Evolutionary conservation across 1,140 invertebrate species (phyloP).

Genomic region (Andrena cerasifolii): DNA sequence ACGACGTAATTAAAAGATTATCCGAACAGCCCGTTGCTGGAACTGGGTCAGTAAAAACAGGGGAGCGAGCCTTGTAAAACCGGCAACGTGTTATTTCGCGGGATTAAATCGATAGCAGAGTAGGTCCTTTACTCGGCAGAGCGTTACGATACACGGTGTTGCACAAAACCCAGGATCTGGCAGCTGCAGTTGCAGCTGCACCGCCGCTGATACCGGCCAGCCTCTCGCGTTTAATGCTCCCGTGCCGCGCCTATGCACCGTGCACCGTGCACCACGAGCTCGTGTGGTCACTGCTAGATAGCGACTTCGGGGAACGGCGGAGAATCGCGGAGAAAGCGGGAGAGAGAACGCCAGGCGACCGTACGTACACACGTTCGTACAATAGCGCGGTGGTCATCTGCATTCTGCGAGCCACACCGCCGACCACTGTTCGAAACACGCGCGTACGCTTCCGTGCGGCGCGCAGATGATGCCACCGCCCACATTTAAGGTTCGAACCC

Average conservation of each 20-base stretch:
- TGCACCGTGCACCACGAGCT: not conserved
- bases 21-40: not conserved
- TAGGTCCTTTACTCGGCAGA: not conserved
- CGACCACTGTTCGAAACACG: constrained; percentile 33
- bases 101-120: not conserved
- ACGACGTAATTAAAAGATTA: not conserved
- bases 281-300: constrained; percentile 43
- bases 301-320: not conserved
- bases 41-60: not conserved
- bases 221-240: constrained; percentile 33
- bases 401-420: constrained; percentile 46
- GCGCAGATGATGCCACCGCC: not conserved
- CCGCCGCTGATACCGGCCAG: constrained; percentile 18
- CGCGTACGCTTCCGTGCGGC: not conserved
- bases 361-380: constrained; percentile 37
- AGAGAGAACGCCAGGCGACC: constrained; percentile 5
- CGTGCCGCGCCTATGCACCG: constrained; percentile 16
- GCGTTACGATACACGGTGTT: constrained; percentile 17
- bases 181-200: constrained; percentile 36
- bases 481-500: not conserved
- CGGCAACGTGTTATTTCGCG: constrained; percentile 2
- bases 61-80: not conserved
- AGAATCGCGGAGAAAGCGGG: not conserved
- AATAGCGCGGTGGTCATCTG: constrained; percentile 59
- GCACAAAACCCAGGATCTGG: constrained; percentile 29